Evolutionary conservation across 2,113 vertebrate genomes (phyloP), one percentile per base, ranked within the genome.

Genomic region (Setophaga petechia): DNA sequence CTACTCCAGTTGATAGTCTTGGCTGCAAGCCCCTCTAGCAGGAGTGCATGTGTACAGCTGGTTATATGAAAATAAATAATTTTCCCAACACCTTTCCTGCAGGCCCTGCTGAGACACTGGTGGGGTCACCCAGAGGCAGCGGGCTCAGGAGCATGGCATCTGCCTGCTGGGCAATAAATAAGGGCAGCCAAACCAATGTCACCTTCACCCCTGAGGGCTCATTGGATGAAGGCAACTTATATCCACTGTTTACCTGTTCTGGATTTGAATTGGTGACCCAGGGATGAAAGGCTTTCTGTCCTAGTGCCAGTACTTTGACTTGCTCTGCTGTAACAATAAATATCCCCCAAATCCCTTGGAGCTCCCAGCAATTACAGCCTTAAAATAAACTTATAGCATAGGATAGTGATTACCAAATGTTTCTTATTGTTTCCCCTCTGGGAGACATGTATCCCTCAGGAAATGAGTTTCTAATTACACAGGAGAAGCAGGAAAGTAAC

Each of bases 391-490:
- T 91, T 91, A 90, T 77, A 93, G 67, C 91, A 91, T 71, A 89
- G 84, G 55, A 72, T 91, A 76, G 87, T 76, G 85, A 91, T 96
- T 95, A 94, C 74, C 0, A 3, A 87, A 87, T 90, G 94, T 93
- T 95, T 94, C 94, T 95, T 95, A 94, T 89, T 95, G 91, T 95
- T 96, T 95, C 84, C 87, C 87, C 84, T 95, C 87, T 12, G 93
- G 74, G 95, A 95, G 75, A 85, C 11, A 19, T 71, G 51, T 91
- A 87, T 96, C 93, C 95, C 91, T 96, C 94, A 97, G 96, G 96
- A 96, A 97, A 97, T 94, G 95, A 95, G 54, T 77, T 95, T 95
- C 89, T 95, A 96, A 97, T 95, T 95, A 91, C 67, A 87, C 71
- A 76, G 66, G 66, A 96, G 92, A 93, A 94, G 83, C 72, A 77